phyloP scores from a whole-genome alignment of 2,113 vertebrate species.

The Chinchilla lanigera region DNA sequence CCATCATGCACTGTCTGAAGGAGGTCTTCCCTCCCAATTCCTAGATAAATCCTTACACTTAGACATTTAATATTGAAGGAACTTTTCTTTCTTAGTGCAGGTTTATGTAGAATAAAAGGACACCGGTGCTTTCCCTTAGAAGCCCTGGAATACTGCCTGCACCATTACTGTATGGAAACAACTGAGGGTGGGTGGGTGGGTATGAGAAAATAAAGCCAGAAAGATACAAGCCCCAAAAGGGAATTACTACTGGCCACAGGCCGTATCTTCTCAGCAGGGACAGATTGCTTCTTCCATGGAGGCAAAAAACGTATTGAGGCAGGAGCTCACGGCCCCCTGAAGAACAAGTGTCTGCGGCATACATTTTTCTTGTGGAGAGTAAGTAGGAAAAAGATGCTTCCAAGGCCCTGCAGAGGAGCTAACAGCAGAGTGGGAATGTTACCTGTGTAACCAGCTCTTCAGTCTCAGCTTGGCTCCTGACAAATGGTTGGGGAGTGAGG shows the following conservation, averaged over 20 bases:
- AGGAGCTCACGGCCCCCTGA: background rate
- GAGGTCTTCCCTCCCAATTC: background rate
- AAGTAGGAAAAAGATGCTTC: background rate
- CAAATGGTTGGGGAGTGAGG: background rate
- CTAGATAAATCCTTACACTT: conserved; percentile 22
- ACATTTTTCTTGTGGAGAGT: background rate
- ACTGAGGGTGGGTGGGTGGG: too few species aligned
- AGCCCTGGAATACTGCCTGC: background rate
- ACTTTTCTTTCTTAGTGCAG: background rate
- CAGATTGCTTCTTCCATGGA: background rate
- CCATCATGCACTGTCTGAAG: background rate
- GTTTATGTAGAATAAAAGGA: background rate
- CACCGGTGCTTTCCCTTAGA: background rate
- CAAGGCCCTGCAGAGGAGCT: background rate
- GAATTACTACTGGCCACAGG: background rate
- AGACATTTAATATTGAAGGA: background rate
- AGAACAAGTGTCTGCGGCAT: background rate
- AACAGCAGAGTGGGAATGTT: background rate
- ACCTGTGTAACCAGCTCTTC: background rate
- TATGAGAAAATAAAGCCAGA: background rate
- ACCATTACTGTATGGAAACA: background rate
- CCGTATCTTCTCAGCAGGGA: background rate
- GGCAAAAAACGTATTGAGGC: background rate
- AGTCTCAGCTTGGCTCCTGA: background rate
- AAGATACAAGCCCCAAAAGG: background rate